Evolutionary conservation across 2,113 vertebrate genomes (phyloP).

Genomic region (Corvus moneduloides): DNA sequence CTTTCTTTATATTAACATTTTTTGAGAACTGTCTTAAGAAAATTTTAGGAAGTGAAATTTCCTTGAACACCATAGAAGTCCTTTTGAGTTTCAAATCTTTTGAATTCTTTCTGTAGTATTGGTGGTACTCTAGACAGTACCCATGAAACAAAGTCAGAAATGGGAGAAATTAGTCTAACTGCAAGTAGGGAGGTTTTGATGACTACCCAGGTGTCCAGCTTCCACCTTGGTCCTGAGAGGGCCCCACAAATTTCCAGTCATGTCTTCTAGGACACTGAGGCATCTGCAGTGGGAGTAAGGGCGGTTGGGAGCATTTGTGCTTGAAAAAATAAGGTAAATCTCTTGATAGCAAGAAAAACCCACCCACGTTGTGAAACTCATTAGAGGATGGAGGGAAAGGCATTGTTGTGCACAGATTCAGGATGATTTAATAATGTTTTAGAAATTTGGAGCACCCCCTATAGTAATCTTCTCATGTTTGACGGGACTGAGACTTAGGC

Average conservation of each 20-base stretch:
- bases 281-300: neutral
- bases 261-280: neutral
- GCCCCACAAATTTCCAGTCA: neutral
- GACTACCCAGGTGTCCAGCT: neutral
- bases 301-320: neutral
- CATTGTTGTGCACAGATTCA: neutral
- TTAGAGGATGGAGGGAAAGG: neutral
- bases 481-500: neutral
- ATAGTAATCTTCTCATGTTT: neutral
- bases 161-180: neutral
- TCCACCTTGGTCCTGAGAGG: neutral
- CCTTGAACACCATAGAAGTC: neutral
- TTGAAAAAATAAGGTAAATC: neutral
- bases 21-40: neutral
- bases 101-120: neutral
- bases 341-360: neutral
- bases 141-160: neutral
- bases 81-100: neutral
- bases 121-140: neutral
- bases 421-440: neutral
- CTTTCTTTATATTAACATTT: neutral
- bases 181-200: neutral
- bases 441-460: neutral
- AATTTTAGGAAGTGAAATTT: neutral
- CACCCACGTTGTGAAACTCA: accelerated